These are phyloP conservation scores for Pseudorhombus dupliciocellatus DNA, from an alignment of 2,113 vertebrate genomes.

Conservation along the genomic window DNA sequence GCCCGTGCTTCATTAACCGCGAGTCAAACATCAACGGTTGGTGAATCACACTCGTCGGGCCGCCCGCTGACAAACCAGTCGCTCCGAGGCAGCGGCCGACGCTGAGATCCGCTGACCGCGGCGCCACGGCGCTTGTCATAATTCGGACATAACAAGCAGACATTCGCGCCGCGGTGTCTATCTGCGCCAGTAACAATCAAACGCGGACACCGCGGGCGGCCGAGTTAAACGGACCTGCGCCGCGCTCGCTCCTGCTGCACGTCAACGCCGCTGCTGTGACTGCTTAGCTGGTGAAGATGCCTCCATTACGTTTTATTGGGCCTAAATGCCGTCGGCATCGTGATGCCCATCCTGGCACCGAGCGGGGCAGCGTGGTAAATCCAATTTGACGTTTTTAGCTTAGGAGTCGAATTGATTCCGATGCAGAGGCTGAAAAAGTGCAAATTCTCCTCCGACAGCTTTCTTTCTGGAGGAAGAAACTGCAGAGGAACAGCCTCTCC, in stretches of 20 bases:
- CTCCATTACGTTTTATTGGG: not conserved
- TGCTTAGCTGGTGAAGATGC: not conserved
- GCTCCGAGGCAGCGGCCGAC: not conserved
- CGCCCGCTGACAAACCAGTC: not conserved
- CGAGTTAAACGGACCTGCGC: not conserved
- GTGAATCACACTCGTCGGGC: conserved; percentile 14
- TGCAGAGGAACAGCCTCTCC: too few species aligned
- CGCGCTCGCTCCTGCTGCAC: too few species aligned
- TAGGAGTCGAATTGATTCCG: too few species aligned
- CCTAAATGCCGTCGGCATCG: not conserved
- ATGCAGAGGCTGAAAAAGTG: too few species aligned
- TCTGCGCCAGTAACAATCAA: conserved; percentile 48
- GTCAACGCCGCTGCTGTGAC: not conserved
- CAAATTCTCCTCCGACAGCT: too few species aligned
- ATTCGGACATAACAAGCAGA: conserved; percentile 7
- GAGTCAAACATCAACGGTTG: conserved; percentile 1
- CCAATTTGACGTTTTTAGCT: too few species aligned
- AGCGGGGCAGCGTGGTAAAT: too few species aligned
- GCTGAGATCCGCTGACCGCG: conserved; percentile 3
- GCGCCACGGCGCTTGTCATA: conserved; percentile 21
- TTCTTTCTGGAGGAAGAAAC: too few species aligned
- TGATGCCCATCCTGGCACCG: too few species aligned
- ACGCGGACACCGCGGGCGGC: conserved; percentile 8
- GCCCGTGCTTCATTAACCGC: not conserved
- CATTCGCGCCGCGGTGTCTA: conserved; percentile 22